Base-by-base conservation (phyloP, 2,113 vertebrate genomes). In the Albula glossodonta region DNA sequence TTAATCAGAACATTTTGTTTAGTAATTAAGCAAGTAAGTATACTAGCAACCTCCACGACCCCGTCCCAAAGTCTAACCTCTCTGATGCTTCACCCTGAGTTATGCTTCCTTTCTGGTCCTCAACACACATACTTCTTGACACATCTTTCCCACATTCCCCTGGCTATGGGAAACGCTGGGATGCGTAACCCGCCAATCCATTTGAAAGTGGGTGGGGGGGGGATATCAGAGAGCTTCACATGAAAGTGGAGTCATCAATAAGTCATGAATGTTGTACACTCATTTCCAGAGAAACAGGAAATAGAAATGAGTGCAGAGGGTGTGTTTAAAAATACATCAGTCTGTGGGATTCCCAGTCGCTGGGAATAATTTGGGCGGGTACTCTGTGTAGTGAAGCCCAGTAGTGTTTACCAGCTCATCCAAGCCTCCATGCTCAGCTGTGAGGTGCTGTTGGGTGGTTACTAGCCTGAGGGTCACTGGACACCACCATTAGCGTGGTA, bases 291-390 rank as follows among this genome's bases (percentile, higher is more conserved):
- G 79, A 85, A 85, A 85, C 51, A 85, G 84, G 53, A 57, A 84
- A 84, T 70, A 63, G 17, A 85, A 79, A 80, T 49, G 11, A 85
- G 15, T 79, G 15, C 79, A 51, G 53, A 83, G 63, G 63, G 31
- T 12, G 41, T 51, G 25, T 85, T 85, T 85, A 85, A 85, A 85
- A 85, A 85, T 85, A 60, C 84, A 85, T 85, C 48, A 41, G n/a
- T 52, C 52, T 12, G 25, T 77, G 70, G 31, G 83, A 79, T 25
- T 22, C 1, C 12, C 13, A 78, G 77, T 80, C 74, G 48, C 22
- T 0, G 17, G 9, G 51, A 77, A 80, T 11, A 15, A 60, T 60
- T 13, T 60, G 57, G 57, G 57, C 1, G 57, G 31, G 31, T 41
- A 41, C 1, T 41, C 31, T 41, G 31, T 41, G 31, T 41, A 41